Percentiles rank a stretch among this genome's conserved stretches.
Conservation (phyloP, 2,797 vertebrate genomes). For the Sphaeramia orbicularis region DNA sequence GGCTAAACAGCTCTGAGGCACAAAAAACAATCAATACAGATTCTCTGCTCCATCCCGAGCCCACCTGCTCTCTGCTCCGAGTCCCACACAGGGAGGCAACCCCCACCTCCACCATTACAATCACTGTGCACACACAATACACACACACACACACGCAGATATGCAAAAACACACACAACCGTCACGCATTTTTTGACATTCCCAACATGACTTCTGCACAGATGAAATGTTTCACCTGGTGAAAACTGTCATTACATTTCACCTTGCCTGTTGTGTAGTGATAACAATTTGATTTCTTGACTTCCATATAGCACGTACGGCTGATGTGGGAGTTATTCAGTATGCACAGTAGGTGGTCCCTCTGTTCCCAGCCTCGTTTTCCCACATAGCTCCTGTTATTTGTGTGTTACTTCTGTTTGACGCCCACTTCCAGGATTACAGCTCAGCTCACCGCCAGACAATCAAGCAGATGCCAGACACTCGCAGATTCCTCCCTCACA, state of each 20-base stretch:
- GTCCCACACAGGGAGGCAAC: conserved; percentile 79
- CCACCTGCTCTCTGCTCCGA: conserved; percentile 91
- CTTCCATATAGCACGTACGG: conserved; percentile 18
- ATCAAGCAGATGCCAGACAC: conserved; percentile 47
- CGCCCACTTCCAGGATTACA: conserved; percentile 51
- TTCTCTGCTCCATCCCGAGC: conserved; percentile 91
- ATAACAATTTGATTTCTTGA: conserved; percentile 42
- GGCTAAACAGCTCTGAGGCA: conserved; percentile 94
- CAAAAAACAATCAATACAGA: conserved; percentile 96
- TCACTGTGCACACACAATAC: conserved; percentile 36
- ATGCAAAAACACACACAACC: conserved; percentile 15
- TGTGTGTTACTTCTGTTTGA: conserved; percentile 34
- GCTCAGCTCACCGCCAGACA: conserved; percentile 41
- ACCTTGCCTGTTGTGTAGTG: conserved; percentile 17
- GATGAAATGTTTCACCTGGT: conserved; percentile 39
- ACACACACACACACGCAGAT: conserved; percentile 2
- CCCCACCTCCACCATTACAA: conserved; percentile 69
- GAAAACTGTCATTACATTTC: conserved; percentile 47
- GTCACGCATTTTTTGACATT: conserved; percentile 54
- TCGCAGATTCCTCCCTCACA: conserved; percentile 45
- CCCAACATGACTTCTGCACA: conserved; percentile 26
- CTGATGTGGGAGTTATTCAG: conserved; percentile 21
- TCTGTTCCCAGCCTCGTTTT: conserved; percentile 20
- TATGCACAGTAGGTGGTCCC: conserved; percentile 34
- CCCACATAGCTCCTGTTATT: conserved; percentile 42